Evolutionary conservation across 2,888 invertebrate genomes (phyloP).

Genomic region (Falcaria lacertinaria): DNA sequence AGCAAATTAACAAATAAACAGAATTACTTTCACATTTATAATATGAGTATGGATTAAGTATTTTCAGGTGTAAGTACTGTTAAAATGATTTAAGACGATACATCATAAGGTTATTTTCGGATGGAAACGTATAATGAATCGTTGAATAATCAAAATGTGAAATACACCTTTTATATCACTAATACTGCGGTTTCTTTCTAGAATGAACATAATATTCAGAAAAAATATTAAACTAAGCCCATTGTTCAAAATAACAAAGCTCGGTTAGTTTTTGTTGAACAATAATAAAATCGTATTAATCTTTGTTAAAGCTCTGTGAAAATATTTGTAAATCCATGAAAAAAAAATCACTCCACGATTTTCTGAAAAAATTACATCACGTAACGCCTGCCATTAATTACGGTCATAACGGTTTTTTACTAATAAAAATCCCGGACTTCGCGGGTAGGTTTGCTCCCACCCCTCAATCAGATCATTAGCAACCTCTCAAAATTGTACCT

Average conservation of each 20-base stretch:
- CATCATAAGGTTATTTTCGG: no score
- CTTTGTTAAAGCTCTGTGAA: conserved; percentile 20
- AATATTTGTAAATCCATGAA: no score
- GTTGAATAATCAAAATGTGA: no score
- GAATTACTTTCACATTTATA: no score
- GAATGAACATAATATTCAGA: background rate
- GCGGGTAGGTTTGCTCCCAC: conserved; percentile 26
- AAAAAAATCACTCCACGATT: conserved; percentile 40
- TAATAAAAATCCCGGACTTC: conserved; percentile 62
- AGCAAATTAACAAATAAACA: no score
- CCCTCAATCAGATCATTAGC: conserved; percentile 47
- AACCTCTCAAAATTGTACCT: conserved; percentile 40
- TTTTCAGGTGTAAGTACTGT: no score
- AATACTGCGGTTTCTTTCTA: no score
- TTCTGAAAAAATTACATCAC: conserved; percentile 29
- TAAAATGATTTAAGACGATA: no score
- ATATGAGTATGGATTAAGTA: no score
- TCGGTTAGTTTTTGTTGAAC: background rate
- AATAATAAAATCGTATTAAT: background rate
- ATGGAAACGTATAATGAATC: no score
- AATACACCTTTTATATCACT: no score
- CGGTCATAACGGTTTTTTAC: conserved; percentile 56
- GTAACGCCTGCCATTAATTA: conserved; percentile 57
- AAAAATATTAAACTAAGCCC: background rate
- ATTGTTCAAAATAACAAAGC: background rate